phyloP scores from a whole-genome alignment of 2,888 invertebrate genomes.

The Agapetus fuscipes region DNA sequence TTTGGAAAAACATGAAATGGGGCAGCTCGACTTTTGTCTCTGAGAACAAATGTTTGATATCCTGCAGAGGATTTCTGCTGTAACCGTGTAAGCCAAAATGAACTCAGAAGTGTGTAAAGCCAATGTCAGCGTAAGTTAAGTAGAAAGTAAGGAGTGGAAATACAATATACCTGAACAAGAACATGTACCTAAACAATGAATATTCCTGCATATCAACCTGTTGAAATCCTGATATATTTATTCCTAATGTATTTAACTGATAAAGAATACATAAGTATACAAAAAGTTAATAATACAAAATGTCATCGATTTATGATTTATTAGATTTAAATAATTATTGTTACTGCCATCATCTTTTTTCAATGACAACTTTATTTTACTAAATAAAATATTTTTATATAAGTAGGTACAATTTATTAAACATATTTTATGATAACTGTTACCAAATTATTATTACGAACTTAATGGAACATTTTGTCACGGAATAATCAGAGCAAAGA shows the following conservation, averaged over 20 bases:
- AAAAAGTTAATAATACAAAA: background rate
- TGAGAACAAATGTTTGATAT: background rate
- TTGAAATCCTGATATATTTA: too few relatives aligned
- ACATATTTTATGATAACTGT: background rate
- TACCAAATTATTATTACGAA: background rate
- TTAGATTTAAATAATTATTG: background rate
- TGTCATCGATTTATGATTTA: background rate
- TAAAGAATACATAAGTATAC: too few relatives aligned
- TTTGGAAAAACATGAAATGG: conserved; percentile 16
- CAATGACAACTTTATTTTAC: background rate
- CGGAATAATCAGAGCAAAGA: too few relatives aligned
- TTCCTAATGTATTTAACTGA: too few relatives aligned
- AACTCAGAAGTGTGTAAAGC: too few relatives aligned
- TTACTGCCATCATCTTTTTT: background rate
- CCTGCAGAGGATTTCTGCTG: background rate
- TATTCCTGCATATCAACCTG: too few relatives aligned
- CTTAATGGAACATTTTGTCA: background rate
- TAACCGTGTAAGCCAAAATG: background rate
- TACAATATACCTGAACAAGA: too few relatives aligned
- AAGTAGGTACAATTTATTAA: background rate
- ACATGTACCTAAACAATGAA: too few relatives aligned
- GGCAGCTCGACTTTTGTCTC: conserved; percentile 12
- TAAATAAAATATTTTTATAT: background rate
- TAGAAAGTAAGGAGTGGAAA: too few relatives aligned
- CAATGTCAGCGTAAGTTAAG: too few relatives aligned